phyloP scores from a whole-genome alignment of 2,888 invertebrate genomes.

The Panorpa germanica region DNA sequence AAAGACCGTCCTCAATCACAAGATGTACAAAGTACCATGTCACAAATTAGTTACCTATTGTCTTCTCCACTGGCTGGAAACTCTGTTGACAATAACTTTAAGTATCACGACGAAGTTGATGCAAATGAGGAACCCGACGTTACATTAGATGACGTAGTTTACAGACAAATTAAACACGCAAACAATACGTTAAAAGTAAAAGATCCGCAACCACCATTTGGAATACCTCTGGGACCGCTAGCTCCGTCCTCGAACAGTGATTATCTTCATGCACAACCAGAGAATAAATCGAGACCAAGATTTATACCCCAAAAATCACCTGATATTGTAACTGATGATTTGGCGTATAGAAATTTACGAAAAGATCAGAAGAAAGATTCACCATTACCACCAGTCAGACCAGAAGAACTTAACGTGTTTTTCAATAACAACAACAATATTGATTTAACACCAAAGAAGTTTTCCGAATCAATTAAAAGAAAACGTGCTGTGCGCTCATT shows the following conservation, averaged over 20 bases:
- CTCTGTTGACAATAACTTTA: slow-evolving; percentile 28
- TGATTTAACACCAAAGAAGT: slow-evolving; percentile 24
- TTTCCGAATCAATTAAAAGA: slow-evolving; percentile 35
- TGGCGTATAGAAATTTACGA: slow-evolving; percentile 67
- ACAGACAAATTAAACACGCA: slow-evolving; percentile 58
- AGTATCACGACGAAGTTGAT: slow-evolving; percentile 31
- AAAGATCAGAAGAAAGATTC: slow-evolving; percentile 52
- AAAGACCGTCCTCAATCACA: slow-evolving; percentile 29
- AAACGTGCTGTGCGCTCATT: slow-evolving; percentile 64
- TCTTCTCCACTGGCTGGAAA: slow-evolving; percentile 43
- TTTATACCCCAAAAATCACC: slow-evolving; percentile 52
- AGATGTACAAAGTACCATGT: slow-evolving; percentile 24
- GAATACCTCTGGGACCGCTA: slow-evolving; percentile 73
- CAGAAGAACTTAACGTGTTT: too few relatives aligned
- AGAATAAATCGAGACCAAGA: slow-evolving; percentile 34
- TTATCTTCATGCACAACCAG: slow-evolving; percentile 62
- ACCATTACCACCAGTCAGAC: slow-evolving; percentile 26
- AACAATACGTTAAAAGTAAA: slow-evolving; percentile 50
- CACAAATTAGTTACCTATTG: slow-evolving; percentile 45
- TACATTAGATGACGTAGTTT: slow-evolving; percentile 68
- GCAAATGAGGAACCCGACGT: slow-evolving; percentile 55
- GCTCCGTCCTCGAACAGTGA: slow-evolving; percentile 63
- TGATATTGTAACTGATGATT: slow-evolving; percentile 70
- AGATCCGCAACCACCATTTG: slow-evolving; percentile 79
- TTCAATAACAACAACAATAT: slow-evolving; percentile 29